phyloP scores from a whole-genome alignment of 2,888 invertebrate genomes.

The Diarsia mendica region DNA sequence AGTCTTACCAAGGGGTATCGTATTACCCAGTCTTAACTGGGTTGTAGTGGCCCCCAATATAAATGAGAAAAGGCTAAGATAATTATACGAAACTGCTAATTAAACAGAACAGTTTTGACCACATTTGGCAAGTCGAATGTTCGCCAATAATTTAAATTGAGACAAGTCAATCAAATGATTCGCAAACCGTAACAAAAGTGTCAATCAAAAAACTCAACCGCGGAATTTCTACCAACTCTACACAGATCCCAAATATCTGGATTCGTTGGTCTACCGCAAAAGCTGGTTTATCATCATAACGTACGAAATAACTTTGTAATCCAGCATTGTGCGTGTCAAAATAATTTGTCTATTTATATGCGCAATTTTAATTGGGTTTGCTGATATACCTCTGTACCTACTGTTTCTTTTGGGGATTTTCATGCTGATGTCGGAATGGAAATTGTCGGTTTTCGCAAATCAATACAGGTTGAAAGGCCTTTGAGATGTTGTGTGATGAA shows the following conservation, averaged over 20 bases:
- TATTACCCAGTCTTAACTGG: not conserved
- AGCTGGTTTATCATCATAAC: slow-evolving; percentile 62
- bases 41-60: not conserved
- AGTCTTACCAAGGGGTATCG: not conserved
- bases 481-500: not conserved
- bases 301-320: slow-evolving; percentile 69
- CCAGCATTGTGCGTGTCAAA: slow-evolving; percentile 62
- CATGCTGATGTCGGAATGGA: slow-evolving; percentile 49
- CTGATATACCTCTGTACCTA: slow-evolving; percentile 38
- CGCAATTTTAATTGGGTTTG: slow-evolving; percentile 62
- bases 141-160: not conserved
- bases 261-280: slow-evolving; percentile 57
- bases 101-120: not conserved
- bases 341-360: slow-evolving; percentile 68
- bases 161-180: not conserved
- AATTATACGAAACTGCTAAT: not conserved
- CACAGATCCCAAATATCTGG: slow-evolving; percentile 54
- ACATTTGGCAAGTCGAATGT: not conserved
- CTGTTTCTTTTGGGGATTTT: slow-evolving; percentile 58
- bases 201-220: slow-evolving; percentile 18
- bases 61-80: not conserved
- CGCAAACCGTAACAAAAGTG: not conserved
- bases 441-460: slow-evolving; percentile 36
- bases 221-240: slow-evolving; percentile 3
- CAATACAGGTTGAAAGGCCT: slow-evolving; percentile 12